Base-by-base conservation (phyloP, 2,797 vertebrate genomes). In the Ispidina lecontei region DNA sequence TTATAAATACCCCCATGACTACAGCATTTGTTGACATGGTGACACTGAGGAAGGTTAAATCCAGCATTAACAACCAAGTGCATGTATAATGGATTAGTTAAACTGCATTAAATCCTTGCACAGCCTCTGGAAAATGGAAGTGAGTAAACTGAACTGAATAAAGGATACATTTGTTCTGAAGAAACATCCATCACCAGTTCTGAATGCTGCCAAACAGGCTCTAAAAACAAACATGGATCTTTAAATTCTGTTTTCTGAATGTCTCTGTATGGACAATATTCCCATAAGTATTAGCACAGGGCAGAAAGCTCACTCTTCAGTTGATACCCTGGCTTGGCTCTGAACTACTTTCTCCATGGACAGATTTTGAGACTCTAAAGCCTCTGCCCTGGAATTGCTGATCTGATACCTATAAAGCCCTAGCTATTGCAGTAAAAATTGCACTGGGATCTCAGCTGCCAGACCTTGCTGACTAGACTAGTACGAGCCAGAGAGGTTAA, bases 31-130 rank as follows among this genome's bases (percentile, higher is more conserved):
- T 84, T 93, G 64, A 79, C 64, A 84, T 6, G 29, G 14, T 82
- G 90, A 91, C 71, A 82, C 39, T 73, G 68, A 89, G 26, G 37
- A 91, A 95, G 71, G 90, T 90, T 95, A 93, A 95, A 94, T 77
- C 41, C 58, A 68, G 49, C 43, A 87, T 95, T 94, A 82, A 76
- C 59, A 94, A 87, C 21, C 29, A 68, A 73, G 33, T 46, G 23
- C 54, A 74, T 93, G 91, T 84, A 62, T 87, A 95, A 87, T 77
- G 41, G 28, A 76, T 90, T 90, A 74, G 81, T 79, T 87, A 91
- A 93, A 95, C 60, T 89, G 71, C 62, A 70, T 84, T 87, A 94
- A 89, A 90, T 51, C 44, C 28, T 79, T 73, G 19, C 68, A 79
- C n/a, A 77, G 74, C 19, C 56, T 91, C 86, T 93, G 37, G 37